Conservation (phyloP, 2,797 vertebrate genomes). For the Danio tinwini region DNA sequence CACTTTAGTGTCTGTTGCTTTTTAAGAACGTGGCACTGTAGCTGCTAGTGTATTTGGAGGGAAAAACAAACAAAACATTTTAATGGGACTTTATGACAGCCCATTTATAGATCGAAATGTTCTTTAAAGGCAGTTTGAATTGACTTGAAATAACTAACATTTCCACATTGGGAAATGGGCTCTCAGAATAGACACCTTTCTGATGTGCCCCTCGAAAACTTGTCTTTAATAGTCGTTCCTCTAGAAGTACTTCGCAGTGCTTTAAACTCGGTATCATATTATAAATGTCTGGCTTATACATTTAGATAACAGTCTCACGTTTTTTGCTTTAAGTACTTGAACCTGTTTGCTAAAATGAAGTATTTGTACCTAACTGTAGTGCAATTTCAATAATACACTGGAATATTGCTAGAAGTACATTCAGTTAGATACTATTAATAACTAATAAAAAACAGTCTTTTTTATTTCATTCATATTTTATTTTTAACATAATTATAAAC, state of each 20-base stretch:
- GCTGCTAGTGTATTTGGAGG: conserved; percentile 55
- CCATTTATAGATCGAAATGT: conserved; percentile 26
- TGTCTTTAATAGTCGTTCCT: conserved; percentile 1
- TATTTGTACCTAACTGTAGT: conserved; percentile 50
- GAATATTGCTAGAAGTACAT: conserved; percentile 45
- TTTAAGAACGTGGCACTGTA: conserved; percentile 59
- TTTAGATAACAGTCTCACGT: conserved; percentile 47
- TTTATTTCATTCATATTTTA: conserved; percentile 5
- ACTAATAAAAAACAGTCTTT: conserved; percentile 27
- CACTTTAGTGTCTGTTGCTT: conserved; percentile 58
- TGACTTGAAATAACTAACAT: conserved; percentile 29
- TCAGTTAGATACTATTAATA: conserved; percentile 31
- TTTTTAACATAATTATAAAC: conserved; percentile 32
- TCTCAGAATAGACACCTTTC: conserved; percentile 31
- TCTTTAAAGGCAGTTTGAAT: conserved; percentile 18
- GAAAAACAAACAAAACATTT: conserved; percentile 29
- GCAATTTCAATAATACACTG: conserved; percentile 45
- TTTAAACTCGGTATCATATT: conserved; percentile 38
- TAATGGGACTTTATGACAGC: conserved; percentile 28
- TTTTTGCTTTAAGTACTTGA: conserved; percentile 51
- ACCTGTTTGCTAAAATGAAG: conserved; percentile 47
- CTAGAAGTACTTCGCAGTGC: conserved; percentile 38
- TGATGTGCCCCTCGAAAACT: conserved; percentile 6
- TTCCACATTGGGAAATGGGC: conserved; percentile 35
- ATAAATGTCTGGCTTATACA: conserved; percentile 40